Base-by-base conservation (phyloP, 2,797 vertebrate species). In the Dromococcyx pavoninus region DNA sequence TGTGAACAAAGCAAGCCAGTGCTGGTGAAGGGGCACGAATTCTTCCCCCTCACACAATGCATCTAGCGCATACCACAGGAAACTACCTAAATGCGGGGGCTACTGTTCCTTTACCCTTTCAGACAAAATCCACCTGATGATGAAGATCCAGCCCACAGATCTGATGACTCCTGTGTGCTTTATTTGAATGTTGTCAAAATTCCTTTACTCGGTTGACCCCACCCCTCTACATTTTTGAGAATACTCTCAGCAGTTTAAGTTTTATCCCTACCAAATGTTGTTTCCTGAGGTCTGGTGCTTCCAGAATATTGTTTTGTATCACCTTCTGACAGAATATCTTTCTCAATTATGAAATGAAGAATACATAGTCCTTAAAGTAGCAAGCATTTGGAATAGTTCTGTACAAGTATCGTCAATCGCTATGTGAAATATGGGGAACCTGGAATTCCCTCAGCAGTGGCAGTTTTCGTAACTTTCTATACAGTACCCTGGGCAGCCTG, bases 1-100 rank as follows among this genome's bases (percentile, higher is more conserved):
- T 95, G 88, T 77, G 91, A 96, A 81, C 76, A 95, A 94, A 89
- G 79, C 28, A 18, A 90, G 28, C n/a, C 73, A 37, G 70, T 1
- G 12, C 62, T 75, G 82, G 54, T 11, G 8, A 86, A 88, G 39
- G 70, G 86, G 62, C 80, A 81, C 1, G 0, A 39, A 88, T 84
- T 66, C 91, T 94, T 90, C 57, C 66, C 41, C 53, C 28, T 88
- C 66, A 16, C 30, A 13, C 27, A 35, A 30, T 3, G 18, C 7
- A 5, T 32, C 60, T 78, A 3, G 0, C 43, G 74, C 18, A 8
- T 33, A 35, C 48, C 84, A 66, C 35, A 6, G 56, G 51, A 12
- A 66, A 41, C 39, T 17, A 24, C 25, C 22, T 0, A 0, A 48
- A 35, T 6, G 51, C 39, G 32, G 66, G 11, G 56, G 69, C 46